Evolutionary conservation across 2,888 invertebrate species (phyloP), one percentile per base, ranked within the genome.

Genomic region (Lacanobia wlatinum): DNA sequence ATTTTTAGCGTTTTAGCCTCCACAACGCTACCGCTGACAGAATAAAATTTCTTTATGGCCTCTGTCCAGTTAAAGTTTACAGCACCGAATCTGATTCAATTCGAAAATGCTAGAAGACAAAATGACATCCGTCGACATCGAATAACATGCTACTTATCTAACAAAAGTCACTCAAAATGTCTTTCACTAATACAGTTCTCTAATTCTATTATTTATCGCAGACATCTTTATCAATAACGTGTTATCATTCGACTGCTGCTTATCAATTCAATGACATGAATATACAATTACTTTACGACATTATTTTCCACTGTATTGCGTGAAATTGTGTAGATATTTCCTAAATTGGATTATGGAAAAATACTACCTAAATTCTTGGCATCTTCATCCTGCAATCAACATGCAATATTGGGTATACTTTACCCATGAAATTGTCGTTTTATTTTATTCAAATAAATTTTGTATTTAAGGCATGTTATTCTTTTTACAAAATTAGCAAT

Each of bases 261-360:
- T 81, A 81, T 81, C 81, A 72, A 81, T 70, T 70, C 76, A 72
- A 70, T 75, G 75, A 78, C 76, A 82, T 64, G 79, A 70, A 75
- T 78, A 69, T 34, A 68, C 67, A 78, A 82, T 74, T 80, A 65
- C 52, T 68, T 62, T 63, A 68, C n/a, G 50, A 74, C 59, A 65
- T 52, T 78, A 70, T 78, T 78, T 82, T 70, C 74, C 65, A 76
- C 68, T 72, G 72, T 55, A 64, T 61, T 71, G 23, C 63, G n/a
- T 58, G 48, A 68, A 63, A 40, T 59, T 38, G 12, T 67, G 21
- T 68, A 34, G 80, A 65, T 60, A 67, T 64, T 61, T 40, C 16
- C 23, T 21, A 38, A 16, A 60, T 21, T 12, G 1, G 40, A 34
- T 55, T 50, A 23, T 16, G 48, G 53, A 43, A 50, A 40, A n/a